Base-by-base conservation (phyloP, 2,113 vertebrate species). In the Apteryx mantelli region DNA sequence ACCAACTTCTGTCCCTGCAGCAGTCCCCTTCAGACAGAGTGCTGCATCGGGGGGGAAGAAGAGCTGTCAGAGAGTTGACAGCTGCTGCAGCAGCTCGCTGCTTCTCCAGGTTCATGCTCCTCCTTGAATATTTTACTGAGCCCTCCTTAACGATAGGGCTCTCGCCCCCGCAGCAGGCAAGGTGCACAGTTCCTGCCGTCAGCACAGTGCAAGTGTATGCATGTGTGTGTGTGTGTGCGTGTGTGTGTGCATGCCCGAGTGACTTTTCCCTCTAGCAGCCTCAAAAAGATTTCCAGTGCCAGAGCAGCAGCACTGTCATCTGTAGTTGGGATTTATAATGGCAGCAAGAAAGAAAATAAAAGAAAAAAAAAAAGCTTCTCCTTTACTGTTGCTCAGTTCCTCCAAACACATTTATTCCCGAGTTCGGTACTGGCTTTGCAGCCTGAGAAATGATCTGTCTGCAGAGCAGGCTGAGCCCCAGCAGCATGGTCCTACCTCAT, bases 131-230 rank as follows among this genome's bases (percentile, higher is more conserved):
- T 50, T 65, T 82, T 68, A 52, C 52, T 0, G 8, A 79, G 66
- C 28, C 32, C 48, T 52, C 53, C 30, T 25, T 14, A 40, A 12
- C 60, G 34, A 8, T 3, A 3, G 1, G 2, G 1, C 6, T 21
- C 40, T 34, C 1, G 2, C 22, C 20, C 13, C 0, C 17, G 3
- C 42, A 36, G 4, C 1, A 0, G 17, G 44, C 0, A 1, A 26
- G 38, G 32, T 4, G 40, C 28, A 5, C 17, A 36, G 55, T 32
- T 82, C 40, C 65, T 28, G 6, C 36, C 1, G 1, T 24, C 32
- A 25, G 53, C n/a, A 32, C 63, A 9, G 19, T 2, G 25, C 13
- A 3, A 14, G 25, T 14, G 7, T 28, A 28, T 55, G 53, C 36
- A 4, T 42, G 42, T 21, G 26, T 46, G 30, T 32, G 38, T 7